phyloP scores from a whole-genome alignment of 2,888 invertebrate species.

The Parnassius apollo region DNA sequence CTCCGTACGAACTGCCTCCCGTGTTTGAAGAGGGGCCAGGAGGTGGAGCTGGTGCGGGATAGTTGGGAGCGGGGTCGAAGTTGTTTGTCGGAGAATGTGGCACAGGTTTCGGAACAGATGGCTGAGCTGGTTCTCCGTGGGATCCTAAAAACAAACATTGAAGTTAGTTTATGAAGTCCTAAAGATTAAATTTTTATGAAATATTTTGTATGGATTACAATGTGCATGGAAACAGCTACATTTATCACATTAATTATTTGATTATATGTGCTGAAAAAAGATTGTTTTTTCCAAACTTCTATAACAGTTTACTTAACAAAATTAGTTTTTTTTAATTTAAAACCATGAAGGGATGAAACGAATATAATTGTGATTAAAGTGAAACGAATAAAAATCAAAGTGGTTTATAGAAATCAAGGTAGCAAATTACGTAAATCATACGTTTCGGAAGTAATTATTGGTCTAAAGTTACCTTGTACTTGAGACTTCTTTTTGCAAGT shows the following conservation, averaged over 20 bases:
- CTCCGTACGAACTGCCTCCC: conserved; percentile 15
- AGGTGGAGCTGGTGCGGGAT: conserved; percentile 71
- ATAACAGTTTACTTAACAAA: no score
- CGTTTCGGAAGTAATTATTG: no score
- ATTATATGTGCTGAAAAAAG: neutral
- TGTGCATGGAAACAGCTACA: no score
- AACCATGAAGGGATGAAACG: no score
- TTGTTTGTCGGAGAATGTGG: conserved; percentile 54
- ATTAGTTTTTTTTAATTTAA: no score
- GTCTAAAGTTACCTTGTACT: conserved; percentile 58
- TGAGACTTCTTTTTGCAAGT: conserved; percentile 83
- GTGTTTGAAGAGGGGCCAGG: conserved; percentile 27
- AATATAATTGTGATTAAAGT: no score
- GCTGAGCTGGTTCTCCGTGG: conserved; percentile 59
- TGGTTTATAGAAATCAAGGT: no score
- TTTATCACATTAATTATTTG: neutral
- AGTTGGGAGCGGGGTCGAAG: conserved; percentile 62
- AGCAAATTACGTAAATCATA: no score
- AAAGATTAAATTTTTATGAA: no score
- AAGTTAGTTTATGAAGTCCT: no score
- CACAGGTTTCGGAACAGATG: conserved; percentile 50
- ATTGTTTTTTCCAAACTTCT: neutral
- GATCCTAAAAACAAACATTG: conserved; percentile 51
- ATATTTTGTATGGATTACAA: no score
- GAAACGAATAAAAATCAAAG: no score